Evolutionary conservation across 2,888 invertebrate genomes (phyloP).

Genomic region (Caenorhabditis angaria): DNA sequence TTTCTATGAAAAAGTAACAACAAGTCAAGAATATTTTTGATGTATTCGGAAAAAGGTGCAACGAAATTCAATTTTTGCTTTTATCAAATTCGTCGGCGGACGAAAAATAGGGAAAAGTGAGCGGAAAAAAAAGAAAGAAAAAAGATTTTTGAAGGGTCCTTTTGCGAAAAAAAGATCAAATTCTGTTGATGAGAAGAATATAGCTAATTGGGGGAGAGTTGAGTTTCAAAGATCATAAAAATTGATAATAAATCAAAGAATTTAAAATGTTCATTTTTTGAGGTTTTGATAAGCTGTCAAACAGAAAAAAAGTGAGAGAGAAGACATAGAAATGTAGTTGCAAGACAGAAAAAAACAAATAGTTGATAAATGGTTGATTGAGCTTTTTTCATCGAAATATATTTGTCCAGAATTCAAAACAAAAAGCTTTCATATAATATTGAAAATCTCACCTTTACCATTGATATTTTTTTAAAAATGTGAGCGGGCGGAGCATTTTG

Average conservation of each 20-base stretch:
- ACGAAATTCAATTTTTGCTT: conserved; percentile 1
- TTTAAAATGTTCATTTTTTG: background rate
- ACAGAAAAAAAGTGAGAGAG: background rate
- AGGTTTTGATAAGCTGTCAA: background rate
- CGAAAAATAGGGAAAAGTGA: background rate
- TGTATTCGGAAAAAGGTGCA: background rate
- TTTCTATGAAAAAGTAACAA: background rate
- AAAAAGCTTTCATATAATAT: too few species aligned
- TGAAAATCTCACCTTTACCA: too few species aligned
- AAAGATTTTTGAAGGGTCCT: background rate
- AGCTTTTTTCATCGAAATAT: too few species aligned
- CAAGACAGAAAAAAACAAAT: too few species aligned
- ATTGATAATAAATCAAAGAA: background rate
- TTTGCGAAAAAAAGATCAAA: background rate
- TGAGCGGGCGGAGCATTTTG: background rate
- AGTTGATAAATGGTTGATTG: too few species aligned
- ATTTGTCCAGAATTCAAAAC: too few species aligned
- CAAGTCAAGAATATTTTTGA: background rate
- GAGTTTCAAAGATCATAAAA: background rate
- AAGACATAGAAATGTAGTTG: background rate
- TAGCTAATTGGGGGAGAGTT: too few species aligned
- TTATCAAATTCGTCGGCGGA: background rate
- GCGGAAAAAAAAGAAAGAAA: background rate
- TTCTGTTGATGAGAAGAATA: too few species aligned
- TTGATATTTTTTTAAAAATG: background rate